Percentiles rank a stretch among this genome's conserved stretches.
Evolutionary conservation across 2,888 invertebrate genomes (phyloP).

Genomic region (Lordiphosa andalusiaca): DNA sequence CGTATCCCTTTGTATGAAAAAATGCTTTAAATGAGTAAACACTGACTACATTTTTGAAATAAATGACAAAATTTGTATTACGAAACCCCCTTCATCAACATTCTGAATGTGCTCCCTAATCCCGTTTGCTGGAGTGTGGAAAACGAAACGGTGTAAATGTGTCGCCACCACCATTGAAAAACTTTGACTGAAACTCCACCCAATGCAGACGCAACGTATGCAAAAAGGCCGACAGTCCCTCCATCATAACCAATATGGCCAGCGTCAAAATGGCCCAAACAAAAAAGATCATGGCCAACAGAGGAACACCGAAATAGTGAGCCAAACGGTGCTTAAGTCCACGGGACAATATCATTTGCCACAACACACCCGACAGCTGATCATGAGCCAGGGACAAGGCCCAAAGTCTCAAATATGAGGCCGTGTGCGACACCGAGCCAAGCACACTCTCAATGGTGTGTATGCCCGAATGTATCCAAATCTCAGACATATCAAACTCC

Average conservation of each 20-base stretch:
- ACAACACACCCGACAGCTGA: conserved; percentile 93
- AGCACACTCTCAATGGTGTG: conserved; percentile 83
- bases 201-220: conserved; percentile 99
- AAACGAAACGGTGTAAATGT: conserved; percentile 92
- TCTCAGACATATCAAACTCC: conserved; percentile 55
- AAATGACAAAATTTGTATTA: background rate
- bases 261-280: conserved; percentile 95
- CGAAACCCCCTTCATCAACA: background rate
- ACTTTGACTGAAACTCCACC: conserved; percentile 98
- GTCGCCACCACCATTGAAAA: conserved; percentile 90
- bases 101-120: conserved; percentile 10
- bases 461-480: conserved; percentile 81
- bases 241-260: conserved; percentile 98
- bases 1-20: no score
- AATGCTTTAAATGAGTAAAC: no score
- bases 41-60: no score
- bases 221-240: conserved; percentile 99
- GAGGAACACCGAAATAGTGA: conserved; percentile 81
- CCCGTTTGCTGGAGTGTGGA: conserved; percentile 78
- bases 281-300: conserved; percentile 90
- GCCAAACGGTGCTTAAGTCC: conserved; percentile 84
- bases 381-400: conserved; percentile 98
- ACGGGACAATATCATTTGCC: conserved; percentile 92
- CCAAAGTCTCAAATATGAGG: conserved; percentile 98
- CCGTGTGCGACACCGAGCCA: conserved; percentile 98